Conservation (phyloP, 1,140 invertebrate genomes). For the Drosophila burlai region DNA sequence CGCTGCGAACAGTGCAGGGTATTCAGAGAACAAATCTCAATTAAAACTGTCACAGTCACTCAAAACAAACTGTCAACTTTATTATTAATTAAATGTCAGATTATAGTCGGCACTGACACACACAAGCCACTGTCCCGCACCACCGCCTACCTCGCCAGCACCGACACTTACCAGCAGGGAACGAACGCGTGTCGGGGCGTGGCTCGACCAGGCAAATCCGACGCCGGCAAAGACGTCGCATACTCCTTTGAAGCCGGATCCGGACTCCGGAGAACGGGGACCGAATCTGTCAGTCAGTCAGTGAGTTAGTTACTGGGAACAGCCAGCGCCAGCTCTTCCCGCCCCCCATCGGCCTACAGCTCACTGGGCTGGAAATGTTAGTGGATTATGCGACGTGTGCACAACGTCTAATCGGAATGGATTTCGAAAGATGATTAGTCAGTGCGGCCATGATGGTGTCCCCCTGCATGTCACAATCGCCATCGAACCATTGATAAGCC, state of each 20-base stretch:
- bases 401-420: constrained; percentile 68
- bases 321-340: not conserved
- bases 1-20: constrained; percentile 36
- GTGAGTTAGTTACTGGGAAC: constrained; percentile 17
- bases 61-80: constrained; percentile 84
- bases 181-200: constrained; percentile 15
- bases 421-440: constrained; percentile 75
- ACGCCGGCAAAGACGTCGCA: constrained; percentile 67
- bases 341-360: constrained; percentile 34
- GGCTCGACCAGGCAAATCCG: constrained; percentile 43
- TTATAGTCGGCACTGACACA: constrained; percentile 71
- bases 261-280: constrained; percentile 42
- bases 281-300: constrained; percentile 61
- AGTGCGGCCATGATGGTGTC: constrained; percentile 37
- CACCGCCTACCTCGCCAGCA: constrained; percentile 4
- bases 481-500: constrained; percentile 22
- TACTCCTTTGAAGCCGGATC: constrained; percentile 69
- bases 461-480: constrained; percentile 40
- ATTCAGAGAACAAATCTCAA: constrained; percentile 77
- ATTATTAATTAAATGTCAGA: constrained; percentile 85
- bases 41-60: constrained; percentile 84
- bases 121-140: constrained; percentile 11
- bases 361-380: constrained; percentile 71
- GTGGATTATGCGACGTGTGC: constrained; percentile 60
- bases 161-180: not conserved